Evolutionary conservation across 2,797 vertebrate species (phyloP), one percentile per base, ranked within the genome.

Genomic region (Setipinna tenuifilis): DNA sequence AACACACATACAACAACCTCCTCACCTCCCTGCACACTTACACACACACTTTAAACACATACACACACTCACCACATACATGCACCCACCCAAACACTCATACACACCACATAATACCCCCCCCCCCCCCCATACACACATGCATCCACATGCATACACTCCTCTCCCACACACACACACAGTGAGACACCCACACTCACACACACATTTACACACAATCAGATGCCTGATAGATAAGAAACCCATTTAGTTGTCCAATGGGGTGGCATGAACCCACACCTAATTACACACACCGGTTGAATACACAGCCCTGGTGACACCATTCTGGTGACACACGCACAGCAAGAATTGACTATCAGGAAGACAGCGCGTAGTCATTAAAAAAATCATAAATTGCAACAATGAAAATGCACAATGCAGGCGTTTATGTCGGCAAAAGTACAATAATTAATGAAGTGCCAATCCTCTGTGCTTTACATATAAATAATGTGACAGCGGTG

Each of bases 351-450:
- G 86, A 87, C 84, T 85, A 88, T 92, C 83, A 88, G 84, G 86
- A 90, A 87, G 90, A 86, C 86, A 92, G 87, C n/a, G 23, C 89
- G 88, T 25, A 86, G 83, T 90, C 87, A 90, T 92, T 93, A 85
- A 31, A 71, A 0, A 65, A 65, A 91, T 88, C 88, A 89, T 86
- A 86, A 89, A 89, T 90, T 85, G 17, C 35, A 19, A 19, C 19
- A 44, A 44, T 78, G 35, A 21, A 78, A 78, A 35, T 0, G 71
- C 16, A 19, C 35, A 44, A 44, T 78, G 68, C 68, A 19, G 90
- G 87, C 91, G 90, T 92, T 83, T 85, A 62, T 46, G 90, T 92
- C 90, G 84, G 89, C 7, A 54, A 90, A 91, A 89, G 89, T 86
- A 83, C 84, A 57, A 87, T 88, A 89, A 92, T 90, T 86, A 90